A percentile compares a stretch with the other conserved stretches of the same genome.
phyloP scores from a whole-genome alignment of 2,113 vertebrate genomes.

The Stegastes partitus region DNA sequence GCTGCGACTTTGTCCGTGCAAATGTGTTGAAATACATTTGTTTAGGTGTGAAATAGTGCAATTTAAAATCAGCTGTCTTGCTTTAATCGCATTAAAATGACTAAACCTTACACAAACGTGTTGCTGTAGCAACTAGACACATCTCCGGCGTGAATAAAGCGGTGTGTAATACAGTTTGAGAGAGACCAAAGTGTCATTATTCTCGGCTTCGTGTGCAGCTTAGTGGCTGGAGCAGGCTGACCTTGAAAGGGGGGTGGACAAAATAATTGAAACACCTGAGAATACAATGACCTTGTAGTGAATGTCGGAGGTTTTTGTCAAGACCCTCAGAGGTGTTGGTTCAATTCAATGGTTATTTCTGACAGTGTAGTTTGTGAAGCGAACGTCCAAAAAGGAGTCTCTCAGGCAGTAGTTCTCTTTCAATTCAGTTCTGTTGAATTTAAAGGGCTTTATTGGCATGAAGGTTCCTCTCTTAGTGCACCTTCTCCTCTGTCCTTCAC shows the following conservation, averaged over 20 bases:
- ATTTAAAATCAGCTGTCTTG: slow-evolving; percentile 54
- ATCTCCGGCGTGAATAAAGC: slow-evolving; percentile 42
- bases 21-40: slow-evolving; percentile 31
- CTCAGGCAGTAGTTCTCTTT: too few species aligned
- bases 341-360: background rate
- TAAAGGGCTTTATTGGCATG: too few species aligned
- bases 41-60: slow-evolving; percentile 54
- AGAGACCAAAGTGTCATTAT: slow-evolving; percentile 39
- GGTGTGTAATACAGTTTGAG: slow-evolving; percentile 3
- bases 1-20: background rate
- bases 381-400: background rate
- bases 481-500: too few species aligned
- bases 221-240: slow-evolving; percentile 16
- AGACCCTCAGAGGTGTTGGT: background rate
- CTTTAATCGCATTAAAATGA: slow-evolving; percentile 54
- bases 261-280: slow-evolving; percentile 29
- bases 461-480: too few species aligned
- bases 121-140: slow-evolving; percentile 59
- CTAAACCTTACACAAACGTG: slow-evolving; percentile 27
- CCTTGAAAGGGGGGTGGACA: slow-evolving; percentile 51
- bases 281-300: background rate
- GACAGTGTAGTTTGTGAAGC: background rate
- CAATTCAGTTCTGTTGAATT: too few species aligned
- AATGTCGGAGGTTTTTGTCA: background rate
- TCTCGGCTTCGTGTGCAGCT: slow-evolving; percentile 4